Base-by-base conservation (phyloP, 2,888 invertebrate species). In the Drosophila mettleri region DNA sequence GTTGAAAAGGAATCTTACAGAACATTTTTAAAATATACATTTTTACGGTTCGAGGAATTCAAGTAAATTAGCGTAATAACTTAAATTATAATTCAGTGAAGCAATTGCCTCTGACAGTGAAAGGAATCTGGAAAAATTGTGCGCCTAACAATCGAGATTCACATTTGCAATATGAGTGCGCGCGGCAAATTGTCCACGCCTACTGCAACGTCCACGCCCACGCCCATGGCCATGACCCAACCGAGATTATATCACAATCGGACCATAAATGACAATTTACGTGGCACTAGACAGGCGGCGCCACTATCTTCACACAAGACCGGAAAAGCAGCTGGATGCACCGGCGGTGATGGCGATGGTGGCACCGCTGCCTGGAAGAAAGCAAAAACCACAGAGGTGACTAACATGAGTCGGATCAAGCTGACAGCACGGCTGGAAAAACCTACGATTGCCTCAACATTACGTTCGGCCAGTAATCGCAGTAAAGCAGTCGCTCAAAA, bases 341-440 rank as follows among this genome's bases (percentile, higher is more conserved):
- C 53, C 66, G 80, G 75, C 60, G 84, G 80, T 49, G 76, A 67
- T 66, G 88, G 80, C 63, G 88, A 77, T 84, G 88, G 71, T 54
- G 86, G 76, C 72, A 33, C 59, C 69, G 73, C 59, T 63, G 45
- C 31, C 41, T 74, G 71, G 70, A 73, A 71, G 34, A 58, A 45
- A 46, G 3, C 41, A 8, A 14, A 59, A 14, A n/a, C 38, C 18
- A 48, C 45, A n/a, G n/a, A 62, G 10, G n/a, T 36, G n/a, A 29
- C 45, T 16, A 45, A 36, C 20, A 31, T 24, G 18, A 22, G 12
- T 7, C 52, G 41, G 12, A 22, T 24, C 43, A 22, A 41, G 12
- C 12, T 36, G 0, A 27, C 45, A 12, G 33, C 38, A 2, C 34
- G 62, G 9, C 73, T 77, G 66, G 76, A 74, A 27, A 80, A 84